Conservation (phyloP, 1,140 invertebrate species). For the Caerostris darwini region DNA sequence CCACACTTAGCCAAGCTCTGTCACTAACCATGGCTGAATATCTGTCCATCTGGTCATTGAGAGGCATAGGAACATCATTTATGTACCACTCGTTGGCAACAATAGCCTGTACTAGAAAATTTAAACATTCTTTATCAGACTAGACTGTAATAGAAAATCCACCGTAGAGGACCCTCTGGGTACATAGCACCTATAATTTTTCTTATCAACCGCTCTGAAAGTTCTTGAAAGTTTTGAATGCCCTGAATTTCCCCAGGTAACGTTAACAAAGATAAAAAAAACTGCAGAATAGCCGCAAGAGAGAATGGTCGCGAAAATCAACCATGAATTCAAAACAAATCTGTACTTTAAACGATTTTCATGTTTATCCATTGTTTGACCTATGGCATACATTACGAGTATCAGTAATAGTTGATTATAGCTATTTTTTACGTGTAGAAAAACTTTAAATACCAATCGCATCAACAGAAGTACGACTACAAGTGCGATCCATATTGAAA, state of each 20-base stretch:
- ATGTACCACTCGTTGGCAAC: conserved; percentile 6
- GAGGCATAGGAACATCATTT: not conserved
- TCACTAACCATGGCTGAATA: not conserved
- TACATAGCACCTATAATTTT: not conserved
- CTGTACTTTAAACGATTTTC: no score
- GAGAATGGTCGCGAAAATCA: not conserved
- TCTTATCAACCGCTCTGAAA: conserved; percentile 2
- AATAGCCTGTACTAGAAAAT: not conserved
- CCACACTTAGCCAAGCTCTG: not conserved
- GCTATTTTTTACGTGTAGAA: not conserved
- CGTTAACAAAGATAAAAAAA: not conserved
- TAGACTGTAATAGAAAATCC: not conserved
- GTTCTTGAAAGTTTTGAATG: not conserved
- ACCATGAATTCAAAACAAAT: not conserved
- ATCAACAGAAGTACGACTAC: not conserved
- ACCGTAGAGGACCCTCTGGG: not conserved
- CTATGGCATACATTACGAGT: not conserved
- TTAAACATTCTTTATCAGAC: not conserved
- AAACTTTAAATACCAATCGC: not conserved
- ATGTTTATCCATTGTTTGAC: not conserved
- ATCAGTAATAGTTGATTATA: not conserved
- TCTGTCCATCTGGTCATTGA: not conserved
- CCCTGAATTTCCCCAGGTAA: not conserved
- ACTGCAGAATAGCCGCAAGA: not conserved
- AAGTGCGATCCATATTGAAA: not conserved